Base-by-base conservation (phyloP, 2,113 vertebrate genomes). In the Trematocara stigmaticum region DNA sequence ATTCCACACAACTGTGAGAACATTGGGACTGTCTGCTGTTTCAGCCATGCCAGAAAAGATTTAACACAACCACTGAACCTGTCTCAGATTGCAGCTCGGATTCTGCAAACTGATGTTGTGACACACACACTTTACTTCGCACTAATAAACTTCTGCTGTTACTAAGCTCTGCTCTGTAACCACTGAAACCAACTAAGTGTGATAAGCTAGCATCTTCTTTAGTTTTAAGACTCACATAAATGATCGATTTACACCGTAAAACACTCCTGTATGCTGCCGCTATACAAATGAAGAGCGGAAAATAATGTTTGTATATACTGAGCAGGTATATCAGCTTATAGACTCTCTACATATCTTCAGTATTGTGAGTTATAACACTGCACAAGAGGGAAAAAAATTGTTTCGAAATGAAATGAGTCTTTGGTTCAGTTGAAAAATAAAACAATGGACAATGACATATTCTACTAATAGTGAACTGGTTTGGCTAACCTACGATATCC, bases 381-480 rank as follows among this genome's bases (percentile, higher is more conserved):
- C 81, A 83, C 35, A 10, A 42, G 10, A 81, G 56, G 56, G 7
- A 56, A 59, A 83, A 49, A 80, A 64, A 79, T 42, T 20, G 51
- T 40, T 10, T 78, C 23, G 76, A 78, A 89, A 88, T 88, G 78
- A 29, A 29, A 29, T 29, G 26, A 29, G 89, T 96, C 95, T 96
- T 95, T 95, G 95, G 95, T 94, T 95, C 91, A 87, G 88, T 90
- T 91, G 74, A 83, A 87, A 85, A 93, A 90, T 80, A 29, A 91
- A 81, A 90, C 69, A 29, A 85, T 42, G 82, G 35, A 61, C 34
- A 16, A 10, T 35, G 71, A 81, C 6, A 84, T 45, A 29, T 80
- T 51, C 55, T 13, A 66, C 10, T 16, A 29, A 18, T 16, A 20
- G 81, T 31, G 23, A 81, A 31, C 10, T 45, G 45, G 78, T 84